These are phyloP conservation scores for Hedychridium roseum DNA, from an alignment of 2,888 invertebrate genomes.

Conservation along the genomic window DNA sequence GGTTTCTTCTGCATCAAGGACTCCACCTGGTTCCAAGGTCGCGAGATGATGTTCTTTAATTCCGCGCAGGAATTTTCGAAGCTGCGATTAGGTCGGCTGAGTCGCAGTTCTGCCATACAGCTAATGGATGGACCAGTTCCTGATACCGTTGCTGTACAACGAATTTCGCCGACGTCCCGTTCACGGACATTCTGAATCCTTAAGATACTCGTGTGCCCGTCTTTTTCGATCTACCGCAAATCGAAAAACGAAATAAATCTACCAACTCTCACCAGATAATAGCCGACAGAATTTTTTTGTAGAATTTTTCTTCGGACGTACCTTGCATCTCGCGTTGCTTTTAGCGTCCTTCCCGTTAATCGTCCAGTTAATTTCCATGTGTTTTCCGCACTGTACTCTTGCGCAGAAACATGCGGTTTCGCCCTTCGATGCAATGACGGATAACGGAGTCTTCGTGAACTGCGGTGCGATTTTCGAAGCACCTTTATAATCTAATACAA, in stretches of 20 bases:
- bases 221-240: conserved; percentile 65
- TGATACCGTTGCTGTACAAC: conserved; percentile 55
- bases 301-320: conserved; percentile 22
- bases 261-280: too few relatives aligned
- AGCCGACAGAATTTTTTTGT: too few relatives aligned
- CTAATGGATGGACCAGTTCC: conserved; percentile 51
- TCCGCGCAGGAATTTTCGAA: background rate
- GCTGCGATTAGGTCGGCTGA: conserved; percentile 25
- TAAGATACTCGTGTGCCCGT: conserved; percentile 68
- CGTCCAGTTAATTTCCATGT: conserved; percentile 67
- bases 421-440: conserved; percentile 66
- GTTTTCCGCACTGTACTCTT: conserved; percentile 64
- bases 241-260: too few relatives aligned
- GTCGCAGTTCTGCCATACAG: conserved; percentile 51
- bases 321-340: conserved; percentile 58
- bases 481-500: conserved; percentile 45
- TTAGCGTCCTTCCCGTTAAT: conserved; percentile 64
- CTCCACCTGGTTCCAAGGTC: too few relatives aligned
- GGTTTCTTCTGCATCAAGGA: too few relatives aligned
- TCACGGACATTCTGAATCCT: conserved; percentile 69
- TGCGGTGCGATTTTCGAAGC: conserved; percentile 52
- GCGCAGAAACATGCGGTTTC: conserved; percentile 68
- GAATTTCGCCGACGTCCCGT: conserved; percentile 66
- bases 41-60: too few relatives aligned
- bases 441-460: conserved; percentile 67